phyloP scores from a whole-genome alignment of 2,797 vertebrate species.

The Anableps anableps region DNA sequence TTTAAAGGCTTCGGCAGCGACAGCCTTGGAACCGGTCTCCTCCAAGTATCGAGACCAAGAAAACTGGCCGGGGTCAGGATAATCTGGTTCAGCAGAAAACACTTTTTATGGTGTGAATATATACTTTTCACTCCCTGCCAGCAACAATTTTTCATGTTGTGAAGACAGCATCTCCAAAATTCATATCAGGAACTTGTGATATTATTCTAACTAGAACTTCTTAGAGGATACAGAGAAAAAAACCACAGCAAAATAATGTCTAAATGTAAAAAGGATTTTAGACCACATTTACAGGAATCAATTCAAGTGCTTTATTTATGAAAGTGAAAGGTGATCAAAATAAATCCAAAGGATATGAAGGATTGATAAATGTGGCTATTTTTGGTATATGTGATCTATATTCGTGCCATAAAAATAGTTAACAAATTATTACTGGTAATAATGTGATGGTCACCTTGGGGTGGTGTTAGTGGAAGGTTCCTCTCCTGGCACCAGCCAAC shows the following conservation, averaged over 20 bases:
- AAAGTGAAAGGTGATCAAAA: neutral
- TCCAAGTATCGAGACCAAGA: slow-evolving; percentile 94
- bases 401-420: neutral
- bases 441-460: slow-evolving; percentile 87
- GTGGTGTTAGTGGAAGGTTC: slow-evolving; percentile 92
- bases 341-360: neutral
- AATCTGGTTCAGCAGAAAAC: slow-evolving; percentile 81
- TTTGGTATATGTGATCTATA: neutral
- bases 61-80: slow-evolving; percentile 92
- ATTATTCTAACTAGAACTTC: too few species aligned
- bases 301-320: neutral
- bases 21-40: slow-evolving; percentile 91
- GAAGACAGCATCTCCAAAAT: neutral
- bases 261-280: neutral
- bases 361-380: neutral
- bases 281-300: neutral
- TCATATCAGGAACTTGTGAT: neutral
- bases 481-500: slow-evolving; percentile 98
- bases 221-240: neutral
- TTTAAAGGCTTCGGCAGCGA: slow-evolving; percentile 90
- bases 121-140: neutral
- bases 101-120: neutral
- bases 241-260: neutral
- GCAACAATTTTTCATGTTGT: neutral
- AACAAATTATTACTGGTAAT: slow-evolving; percentile 1